phyloP scores from a whole-genome alignment of 2,888 invertebrate genomes.

The Horisme vitalbata region DNA sequence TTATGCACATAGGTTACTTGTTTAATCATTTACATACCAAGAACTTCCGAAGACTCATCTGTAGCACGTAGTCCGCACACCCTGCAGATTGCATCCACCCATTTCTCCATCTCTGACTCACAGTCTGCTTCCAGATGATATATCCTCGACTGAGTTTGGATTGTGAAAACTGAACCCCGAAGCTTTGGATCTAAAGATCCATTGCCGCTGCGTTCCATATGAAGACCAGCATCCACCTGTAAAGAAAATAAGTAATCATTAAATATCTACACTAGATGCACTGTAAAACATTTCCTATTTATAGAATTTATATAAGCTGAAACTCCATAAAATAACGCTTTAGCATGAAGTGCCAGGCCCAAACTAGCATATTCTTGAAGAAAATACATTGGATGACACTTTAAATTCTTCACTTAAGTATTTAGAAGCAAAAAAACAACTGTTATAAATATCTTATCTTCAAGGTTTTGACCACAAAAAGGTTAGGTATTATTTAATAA shows the following conservation, averaged over 20 bases:
- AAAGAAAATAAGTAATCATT: not conserved
- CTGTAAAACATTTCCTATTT: no score
- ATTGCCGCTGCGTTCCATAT: constrained; percentile 90
- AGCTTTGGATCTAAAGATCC: constrained; percentile 86
- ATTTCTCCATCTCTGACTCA: constrained; percentile 95
- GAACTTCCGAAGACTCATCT: constrained; percentile 73
- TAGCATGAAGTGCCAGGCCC: no score
- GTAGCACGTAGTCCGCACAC: constrained; percentile 93
- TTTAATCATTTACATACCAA: constrained; percentile 28
- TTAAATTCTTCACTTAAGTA: no score
- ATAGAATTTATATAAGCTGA: no score
- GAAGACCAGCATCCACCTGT: constrained; percentile 92
- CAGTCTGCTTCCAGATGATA: constrained; percentile 97
- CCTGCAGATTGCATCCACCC: constrained; percentile 97
- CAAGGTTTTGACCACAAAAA: no score
- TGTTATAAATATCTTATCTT: no score
- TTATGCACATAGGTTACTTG: no score
- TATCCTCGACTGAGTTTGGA: constrained; percentile 93
- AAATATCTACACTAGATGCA: not conserved
- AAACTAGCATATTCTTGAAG: no score
- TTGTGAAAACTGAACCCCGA: constrained; percentile 89
- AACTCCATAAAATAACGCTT: no score
- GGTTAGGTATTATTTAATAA: no score
- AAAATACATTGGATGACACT: not conserved
- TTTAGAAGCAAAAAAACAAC: no score